Evolutionary conservation across 2,113 vertebrate species (phyloP).

Genomic region (Origma solitaria): DNA sequence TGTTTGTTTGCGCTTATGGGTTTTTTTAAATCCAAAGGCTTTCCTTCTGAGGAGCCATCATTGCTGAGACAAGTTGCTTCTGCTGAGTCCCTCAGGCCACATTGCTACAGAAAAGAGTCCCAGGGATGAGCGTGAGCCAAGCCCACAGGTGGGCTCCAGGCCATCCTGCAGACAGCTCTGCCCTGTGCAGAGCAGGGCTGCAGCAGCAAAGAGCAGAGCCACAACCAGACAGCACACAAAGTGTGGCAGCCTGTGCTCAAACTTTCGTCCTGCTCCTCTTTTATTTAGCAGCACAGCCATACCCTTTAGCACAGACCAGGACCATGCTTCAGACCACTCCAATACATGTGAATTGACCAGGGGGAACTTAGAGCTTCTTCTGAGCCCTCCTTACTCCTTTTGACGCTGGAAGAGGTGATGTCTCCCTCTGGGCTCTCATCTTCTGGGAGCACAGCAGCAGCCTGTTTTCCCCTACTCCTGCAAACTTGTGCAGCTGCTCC

Average conservation of each 20-base stretch:
- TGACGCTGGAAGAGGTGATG: not conserved
- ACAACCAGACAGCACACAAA: not conserved
- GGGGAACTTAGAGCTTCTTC: not conserved
- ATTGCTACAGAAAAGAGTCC: not conserved
- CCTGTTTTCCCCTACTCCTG: not conserved
- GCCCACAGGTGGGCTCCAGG: not conserved
- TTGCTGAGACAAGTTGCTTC: not conserved
- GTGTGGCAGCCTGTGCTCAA: not conserved
- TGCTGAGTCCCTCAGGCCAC: not conserved
- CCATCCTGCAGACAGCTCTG: not conserved
- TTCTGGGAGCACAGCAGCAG: not conserved
- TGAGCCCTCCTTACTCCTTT: not conserved
- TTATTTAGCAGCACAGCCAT: not conserved
- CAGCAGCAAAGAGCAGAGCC: not conserved
- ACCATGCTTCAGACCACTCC: not conserved
- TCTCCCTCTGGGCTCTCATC: not conserved
- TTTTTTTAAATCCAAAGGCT: not conserved
- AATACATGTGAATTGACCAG: rapidly evolving
- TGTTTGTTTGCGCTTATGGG: no score
- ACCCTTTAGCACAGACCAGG: not conserved
- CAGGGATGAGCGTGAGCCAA: not conserved
- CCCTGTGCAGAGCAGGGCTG: not conserved
- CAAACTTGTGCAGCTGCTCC: not conserved
- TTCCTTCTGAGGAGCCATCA: not conserved
- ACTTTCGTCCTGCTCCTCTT: not conserved